These are phyloP conservation scores for Drosophila infuscata DNA, from an alignment of 2,888 invertebrate species.

Conservation along the genomic window DNA sequence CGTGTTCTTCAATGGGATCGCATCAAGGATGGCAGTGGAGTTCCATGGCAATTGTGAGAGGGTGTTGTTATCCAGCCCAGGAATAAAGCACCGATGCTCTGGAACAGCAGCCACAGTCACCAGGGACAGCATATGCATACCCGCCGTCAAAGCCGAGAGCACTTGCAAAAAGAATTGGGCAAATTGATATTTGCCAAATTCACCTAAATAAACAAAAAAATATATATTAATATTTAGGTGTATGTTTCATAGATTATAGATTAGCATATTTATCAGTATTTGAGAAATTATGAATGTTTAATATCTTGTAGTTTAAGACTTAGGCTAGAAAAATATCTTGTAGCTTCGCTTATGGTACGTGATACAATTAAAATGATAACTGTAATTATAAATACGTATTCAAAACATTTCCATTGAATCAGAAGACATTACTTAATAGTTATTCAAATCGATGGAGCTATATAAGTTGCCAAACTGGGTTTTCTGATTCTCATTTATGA, in stretches of 20 bases:
- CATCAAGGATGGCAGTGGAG: slow-evolving; percentile 86
- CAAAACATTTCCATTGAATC: not conserved
- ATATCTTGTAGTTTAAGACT: not conserved
- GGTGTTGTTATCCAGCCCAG: slow-evolving; percentile 86
- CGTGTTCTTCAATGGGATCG: slow-evolving; percentile 87
- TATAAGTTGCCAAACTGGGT: slow-evolving; percentile 30
- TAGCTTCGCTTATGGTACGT: not conserved
- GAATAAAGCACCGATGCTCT: slow-evolving; percentile 87
- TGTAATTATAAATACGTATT: not conserved
- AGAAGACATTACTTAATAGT: slow-evolving; percentile 5
- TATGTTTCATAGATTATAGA: not conserved
- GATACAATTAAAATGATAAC: not conserved
- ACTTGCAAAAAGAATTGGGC: slow-evolving; percentile 92
- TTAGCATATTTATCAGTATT: not conserved
- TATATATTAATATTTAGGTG: not conserved
- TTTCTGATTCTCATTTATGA: slow-evolving; percentile 39
- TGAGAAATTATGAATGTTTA: not conserved
- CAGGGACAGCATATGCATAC: slow-evolving; percentile 91
- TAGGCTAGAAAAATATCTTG: not conserved
- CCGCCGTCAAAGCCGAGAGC: slow-evolving; percentile 91
- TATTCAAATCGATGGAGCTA: slow-evolving; percentile 8
- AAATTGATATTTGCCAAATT: slow-evolving; percentile 93
- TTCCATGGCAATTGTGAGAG: slow-evolving; percentile 87
- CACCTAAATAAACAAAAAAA: slow-evolving; percentile 86
- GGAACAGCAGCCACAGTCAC: slow-evolving; percentile 93